These are phyloP conservation scores for Leptogaster cylindrica DNA, from an alignment of 2,888 invertebrate genomes.

Conservation along the genomic window DNA sequence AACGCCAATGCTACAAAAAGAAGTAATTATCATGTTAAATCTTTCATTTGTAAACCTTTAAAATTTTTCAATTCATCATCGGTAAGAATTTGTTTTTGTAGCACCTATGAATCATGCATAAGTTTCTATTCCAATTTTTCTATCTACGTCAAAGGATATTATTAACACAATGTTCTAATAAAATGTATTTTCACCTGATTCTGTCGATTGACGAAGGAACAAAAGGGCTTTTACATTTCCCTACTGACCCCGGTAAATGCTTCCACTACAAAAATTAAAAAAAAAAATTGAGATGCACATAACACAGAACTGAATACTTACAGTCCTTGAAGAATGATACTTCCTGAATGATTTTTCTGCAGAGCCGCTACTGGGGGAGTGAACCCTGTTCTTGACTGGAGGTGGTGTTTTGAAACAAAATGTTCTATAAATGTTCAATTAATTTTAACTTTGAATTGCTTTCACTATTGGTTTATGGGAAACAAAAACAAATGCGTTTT, in stretches of 20 bases:
- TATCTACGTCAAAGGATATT: neutral
- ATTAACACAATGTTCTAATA: too few species aligned
- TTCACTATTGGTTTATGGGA: slow-evolving; percentile 3
- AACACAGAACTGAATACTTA: slow-evolving; percentile 1
- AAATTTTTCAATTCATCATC: too few species aligned
- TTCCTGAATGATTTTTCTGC: neutral
- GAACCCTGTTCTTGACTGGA: neutral
- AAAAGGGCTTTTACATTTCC: slow-evolving; percentile 2
- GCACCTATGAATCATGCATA: neutral
- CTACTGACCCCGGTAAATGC: neutral
- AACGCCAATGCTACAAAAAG: slow-evolving; percentile 73
- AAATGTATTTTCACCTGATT: too few species aligned
- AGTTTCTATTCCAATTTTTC: slow-evolving; percentile 61
- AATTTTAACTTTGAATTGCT: slow-evolving; percentile 7
- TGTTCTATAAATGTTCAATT: neutral
- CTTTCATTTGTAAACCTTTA: too few species aligned
- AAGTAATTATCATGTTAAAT: too few species aligned
- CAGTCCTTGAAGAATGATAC: neutral
- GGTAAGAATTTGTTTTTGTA: neutral
- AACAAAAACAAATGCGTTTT: slow-evolving; percentile 2
- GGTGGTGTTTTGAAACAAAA: slow-evolving; percentile 10
- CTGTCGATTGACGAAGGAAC: slow-evolving; percentile 41
- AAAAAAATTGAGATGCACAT: neutral
- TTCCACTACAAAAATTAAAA: slow-evolving; percentile 35
- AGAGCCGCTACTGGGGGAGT: neutral